These are phyloP conservation scores for Oplegnathus fasciatus DNA, from an alignment of 2,113 vertebrate genomes.

Conservation along the genomic window DNA sequence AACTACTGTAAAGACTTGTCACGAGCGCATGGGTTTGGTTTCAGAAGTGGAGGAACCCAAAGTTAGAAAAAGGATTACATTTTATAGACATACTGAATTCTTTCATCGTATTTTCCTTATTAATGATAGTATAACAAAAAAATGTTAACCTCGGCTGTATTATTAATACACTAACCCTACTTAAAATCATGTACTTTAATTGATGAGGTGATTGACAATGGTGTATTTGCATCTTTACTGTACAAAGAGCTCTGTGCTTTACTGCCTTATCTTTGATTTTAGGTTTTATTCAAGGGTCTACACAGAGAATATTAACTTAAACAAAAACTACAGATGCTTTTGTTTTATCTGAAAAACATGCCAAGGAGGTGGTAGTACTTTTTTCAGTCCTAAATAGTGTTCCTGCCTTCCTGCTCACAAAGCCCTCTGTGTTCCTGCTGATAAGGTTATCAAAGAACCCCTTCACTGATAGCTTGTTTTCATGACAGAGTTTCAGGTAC, in stretches of 20 bases:
- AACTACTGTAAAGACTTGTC: not conserved
- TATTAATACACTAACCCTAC: not conserved
- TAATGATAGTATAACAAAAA: too few species aligned
- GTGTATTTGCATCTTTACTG: not conserved
- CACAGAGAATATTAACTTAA: not conserved
- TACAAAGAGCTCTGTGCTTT: too few species aligned
- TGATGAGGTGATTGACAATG: not conserved
- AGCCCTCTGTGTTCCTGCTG: not conserved
- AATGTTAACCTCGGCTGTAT: too few species aligned
- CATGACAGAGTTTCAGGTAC: not conserved
- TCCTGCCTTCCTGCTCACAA: constrained; percentile 13
- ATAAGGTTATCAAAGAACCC: not conserved
- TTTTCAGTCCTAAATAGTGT: not conserved
- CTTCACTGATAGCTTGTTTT: not conserved
- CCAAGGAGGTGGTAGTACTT: not conserved
- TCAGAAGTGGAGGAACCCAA: too few species aligned
- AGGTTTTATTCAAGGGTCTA: not conserved
- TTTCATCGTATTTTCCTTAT: not conserved
- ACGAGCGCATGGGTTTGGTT: not conserved
- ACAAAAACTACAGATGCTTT: too few species aligned
- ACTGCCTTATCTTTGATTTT: not conserved
- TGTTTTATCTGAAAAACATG: not conserved
- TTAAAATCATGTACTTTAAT: not conserved
- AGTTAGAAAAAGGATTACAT: too few species aligned
- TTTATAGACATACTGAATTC: too few species aligned